Conservation (phyloP, 2,888 invertebrate species). For the Eupithecia subumbrata region DNA sequence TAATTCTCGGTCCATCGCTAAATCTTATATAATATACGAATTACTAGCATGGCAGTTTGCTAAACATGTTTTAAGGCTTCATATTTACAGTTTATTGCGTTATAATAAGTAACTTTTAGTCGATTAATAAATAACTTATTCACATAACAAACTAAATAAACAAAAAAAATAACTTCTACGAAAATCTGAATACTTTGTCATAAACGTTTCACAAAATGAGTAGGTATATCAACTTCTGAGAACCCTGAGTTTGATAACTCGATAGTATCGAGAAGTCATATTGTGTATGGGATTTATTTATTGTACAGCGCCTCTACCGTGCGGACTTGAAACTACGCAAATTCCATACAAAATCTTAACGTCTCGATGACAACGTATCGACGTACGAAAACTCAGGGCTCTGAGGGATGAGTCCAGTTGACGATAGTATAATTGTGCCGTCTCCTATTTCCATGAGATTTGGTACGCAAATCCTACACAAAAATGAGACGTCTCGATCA, state of each 20-base stretch:
- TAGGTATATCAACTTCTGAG: background rate
- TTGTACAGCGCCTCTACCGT: background rate
- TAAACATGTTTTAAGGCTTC: background rate
- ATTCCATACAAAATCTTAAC: background rate
- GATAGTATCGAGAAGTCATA: background rate
- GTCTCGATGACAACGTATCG: background rate
- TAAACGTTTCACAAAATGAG: background rate
- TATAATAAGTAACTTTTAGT: slow-evolving; percentile 3
- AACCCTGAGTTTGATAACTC: background rate
- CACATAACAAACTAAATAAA: slow-evolving; percentile 1
- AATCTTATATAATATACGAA: background rate
- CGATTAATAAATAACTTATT: slow-evolving; percentile 5
- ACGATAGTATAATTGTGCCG: too few relatives aligned
- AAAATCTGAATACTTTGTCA: background rate
- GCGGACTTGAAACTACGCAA: background rate
- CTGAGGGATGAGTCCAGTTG: too few relatives aligned
- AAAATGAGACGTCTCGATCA: too few relatives aligned
- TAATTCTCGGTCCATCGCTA: background rate
- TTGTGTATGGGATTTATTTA: background rate
- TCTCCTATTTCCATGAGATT: too few relatives aligned
- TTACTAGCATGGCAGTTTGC: background rate
- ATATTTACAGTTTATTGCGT: background rate
- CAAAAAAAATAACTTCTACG: background rate
- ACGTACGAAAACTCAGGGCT: background rate
- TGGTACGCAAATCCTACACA: too few relatives aligned